Base-by-base conservation (phyloP, 2,888 invertebrate species). In the Ametastegia equiseti region DNA sequence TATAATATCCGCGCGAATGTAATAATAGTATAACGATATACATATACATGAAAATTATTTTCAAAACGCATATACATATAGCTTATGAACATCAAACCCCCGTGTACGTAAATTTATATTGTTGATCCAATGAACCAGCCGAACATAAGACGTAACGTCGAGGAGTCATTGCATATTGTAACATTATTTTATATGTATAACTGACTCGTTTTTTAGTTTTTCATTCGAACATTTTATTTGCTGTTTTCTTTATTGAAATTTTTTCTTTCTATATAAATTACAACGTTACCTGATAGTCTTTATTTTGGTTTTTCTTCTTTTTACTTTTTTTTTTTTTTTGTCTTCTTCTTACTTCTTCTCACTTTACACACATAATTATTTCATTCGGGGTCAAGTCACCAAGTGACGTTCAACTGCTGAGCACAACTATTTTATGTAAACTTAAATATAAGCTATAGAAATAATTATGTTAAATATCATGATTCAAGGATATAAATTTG, bases 71-170 rank as follows among this genome's bases (percentile, higher is more conserved):
- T 71, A 47, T 71, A 75, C 36, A 57, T 71, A 45, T 71, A 71
- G 71, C 42, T 75, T 57, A n/a, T n/a, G 45, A 78, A 78, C 78
- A 78, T 78, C 42, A 78, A 78, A 78, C 27, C 75, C 54, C 54
- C 54, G 36, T 78, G 39, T 78, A 78, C 60, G 63, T 78, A 78
- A 78, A n/a, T n/a, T 71, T 75, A 78, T 63, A 50, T 57, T 86
- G 86, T 89, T 89, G 89, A 89, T 89, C 89, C 89, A 89, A 89
- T 87, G 89, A 89, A 89, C 88, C 89, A 89, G 89, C 89, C 88
- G 82, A 86, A 84, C 83, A 83, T 84, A 87, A 84, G 84, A 85
- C 82, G 84, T 81, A 83, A 84, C 83, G 82, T 80, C 83, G 36
- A 75, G 13, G 71, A 71, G 71, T 45, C 71, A 71, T 36, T 19